Evolutionary conservation across 2,797 vertebrate species (phyloP), one percentile per base, ranked within the genome.

Genomic region (Crocidura indochinensis): DNA sequence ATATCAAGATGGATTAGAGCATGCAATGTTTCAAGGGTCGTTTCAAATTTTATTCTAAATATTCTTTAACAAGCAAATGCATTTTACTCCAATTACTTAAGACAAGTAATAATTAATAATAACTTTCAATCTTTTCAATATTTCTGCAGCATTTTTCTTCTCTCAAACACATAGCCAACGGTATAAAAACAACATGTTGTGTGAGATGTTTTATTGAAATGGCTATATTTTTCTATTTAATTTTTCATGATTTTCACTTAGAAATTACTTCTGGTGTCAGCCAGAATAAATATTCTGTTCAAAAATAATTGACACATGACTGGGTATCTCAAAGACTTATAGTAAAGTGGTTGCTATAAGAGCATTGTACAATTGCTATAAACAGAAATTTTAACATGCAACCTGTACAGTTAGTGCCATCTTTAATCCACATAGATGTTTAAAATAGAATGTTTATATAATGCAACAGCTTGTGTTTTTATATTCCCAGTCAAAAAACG

Each of bases 391-490:
- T 81, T 92, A 85, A 62, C 69, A 84, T 4, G 4, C 49, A 84
- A 81, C 88, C 83, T 73, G 26, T 94, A 84, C 71, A 91, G 56
- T 88, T n/a, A 88, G 53, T 82, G 82, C 47, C 76, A 68, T 88
- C 44, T 91, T 91, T 91, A 96, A 93, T 91, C 62, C 24, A 90
- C 73, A 80, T 88, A 79, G 69, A 69, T 74, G 8, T 65, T 88
- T 95, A 94, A 93, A 95, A 94, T 92, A 88, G 81, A 62, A 31
- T 56, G 73, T 95, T 94, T 94, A 51, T 84, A 85, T 93, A 94
- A 80, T 56, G 80, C 4, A 90, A 64, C 83, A 94, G 93, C 82
- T 95, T 91, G 88, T 94, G 84, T 90, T 96, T 96, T 96, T 77
- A 71, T 95, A 88, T 79, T 90, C 90, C 24, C 71, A n/a, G 46